phyloP scores from a whole-genome alignment of 2,797 vertebrate genomes.

The Rhynchonycteris naso region DNA sequence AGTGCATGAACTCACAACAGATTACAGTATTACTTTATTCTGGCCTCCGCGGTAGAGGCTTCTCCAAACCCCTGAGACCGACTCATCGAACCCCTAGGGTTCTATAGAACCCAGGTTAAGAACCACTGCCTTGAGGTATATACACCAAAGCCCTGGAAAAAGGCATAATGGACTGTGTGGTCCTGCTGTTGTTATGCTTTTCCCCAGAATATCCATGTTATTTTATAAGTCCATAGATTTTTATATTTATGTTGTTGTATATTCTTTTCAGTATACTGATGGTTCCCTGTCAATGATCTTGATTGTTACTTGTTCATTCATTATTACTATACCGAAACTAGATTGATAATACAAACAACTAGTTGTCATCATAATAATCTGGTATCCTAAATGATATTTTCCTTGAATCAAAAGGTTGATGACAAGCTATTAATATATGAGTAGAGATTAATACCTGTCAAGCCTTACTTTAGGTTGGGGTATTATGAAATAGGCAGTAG shows the following conservation, averaged over 20 bases:
- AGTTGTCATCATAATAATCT: background rate
- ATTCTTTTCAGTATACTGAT: background rate
- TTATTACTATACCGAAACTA: background rate
- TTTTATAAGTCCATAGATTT: background rate
- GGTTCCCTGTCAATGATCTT: background rate
- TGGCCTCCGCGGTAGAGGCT: too few species aligned
- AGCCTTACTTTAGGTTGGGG: background rate
- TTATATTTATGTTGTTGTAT: background rate
- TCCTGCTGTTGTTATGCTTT: background rate
- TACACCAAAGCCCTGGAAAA: background rate
- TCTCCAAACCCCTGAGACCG: too few species aligned
- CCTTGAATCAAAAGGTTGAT: background rate
- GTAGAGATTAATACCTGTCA: background rate
- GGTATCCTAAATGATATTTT: background rate
- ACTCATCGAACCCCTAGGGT: too few species aligned
- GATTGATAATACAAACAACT: background rate
- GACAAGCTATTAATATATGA: background rate
- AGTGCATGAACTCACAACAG: too few species aligned
- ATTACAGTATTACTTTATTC: too few species aligned
- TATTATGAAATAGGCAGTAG: background rate
- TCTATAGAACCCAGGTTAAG: too few species aligned
- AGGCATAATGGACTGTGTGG: background rate
- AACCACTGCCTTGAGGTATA: background rate
- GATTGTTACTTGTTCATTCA: background rate
- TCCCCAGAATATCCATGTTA: background rate